A percentile compares a stretch with the other conserved stretches of the same genome.
Conservation (phyloP, 2,113 vertebrate species). For the Crypturellus undulatus region DNA sequence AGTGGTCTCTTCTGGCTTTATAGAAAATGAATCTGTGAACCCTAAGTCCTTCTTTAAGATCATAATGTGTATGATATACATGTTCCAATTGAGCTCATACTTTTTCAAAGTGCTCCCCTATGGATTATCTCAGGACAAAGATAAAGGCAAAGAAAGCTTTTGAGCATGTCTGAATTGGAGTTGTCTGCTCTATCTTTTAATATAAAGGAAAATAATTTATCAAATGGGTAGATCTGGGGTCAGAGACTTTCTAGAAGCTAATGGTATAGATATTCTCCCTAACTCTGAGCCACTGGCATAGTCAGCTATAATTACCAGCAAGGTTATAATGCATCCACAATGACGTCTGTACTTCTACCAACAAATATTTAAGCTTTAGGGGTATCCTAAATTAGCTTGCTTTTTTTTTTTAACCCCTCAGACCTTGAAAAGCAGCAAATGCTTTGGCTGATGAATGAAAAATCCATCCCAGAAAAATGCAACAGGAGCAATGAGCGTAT, state of each 20-base stretch:
- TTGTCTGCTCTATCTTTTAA: conserved; percentile 6
- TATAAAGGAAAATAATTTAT: conserved; percentile 48
- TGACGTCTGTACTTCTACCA: conserved; percentile 12
- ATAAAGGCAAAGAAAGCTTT: conserved; percentile 37
- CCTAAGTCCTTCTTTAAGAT: neutral
- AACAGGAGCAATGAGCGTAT: neutral
- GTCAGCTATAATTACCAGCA: conserved; percentile 28
- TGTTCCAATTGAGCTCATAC: neutral
- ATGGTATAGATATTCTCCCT: neutral
- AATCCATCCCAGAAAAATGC: neutral
- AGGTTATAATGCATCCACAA: conserved; percentile 24
- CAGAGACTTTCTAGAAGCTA: conserved; percentile 37
- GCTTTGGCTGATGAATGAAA: neutral
- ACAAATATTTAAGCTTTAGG: conserved; percentile 20
- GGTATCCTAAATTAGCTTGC: conserved; percentile 31
- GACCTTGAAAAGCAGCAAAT: conserved; percentile 25
- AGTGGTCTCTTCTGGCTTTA: neutral
- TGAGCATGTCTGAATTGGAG: conserved; percentile 9
- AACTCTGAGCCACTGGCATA: neutral
- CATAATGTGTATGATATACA: neutral
- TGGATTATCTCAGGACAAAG: conserved; percentile 12
- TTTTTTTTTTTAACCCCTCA: neutral
- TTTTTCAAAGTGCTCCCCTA: neutral
- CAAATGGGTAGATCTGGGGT: neutral
- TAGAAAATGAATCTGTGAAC: neutral